A percentile compares a stretch with the other conserved stretches of the same genome.
Conservation (phyloP, 2,113 vertebrate genomes). For the Clarias gariepinus region DNA sequence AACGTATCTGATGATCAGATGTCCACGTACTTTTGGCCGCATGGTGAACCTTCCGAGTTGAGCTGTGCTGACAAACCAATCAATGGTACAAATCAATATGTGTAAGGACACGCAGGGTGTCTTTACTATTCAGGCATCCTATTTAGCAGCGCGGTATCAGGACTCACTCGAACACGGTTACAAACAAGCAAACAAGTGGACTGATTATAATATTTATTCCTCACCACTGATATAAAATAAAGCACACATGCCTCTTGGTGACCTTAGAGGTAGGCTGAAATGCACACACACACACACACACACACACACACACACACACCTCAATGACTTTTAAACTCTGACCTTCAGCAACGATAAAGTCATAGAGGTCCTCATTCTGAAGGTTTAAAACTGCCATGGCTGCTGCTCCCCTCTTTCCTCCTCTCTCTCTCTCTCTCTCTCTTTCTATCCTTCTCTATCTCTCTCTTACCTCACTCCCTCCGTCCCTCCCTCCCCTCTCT, state of each 20-base stretch:
- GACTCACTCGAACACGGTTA: too few species aligned
- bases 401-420: conserved; percentile 23
- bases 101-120: background rate
- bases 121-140: too few species aligned
- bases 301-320: conserved; percentile 11
- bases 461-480: background rate
- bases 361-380: conserved; percentile 70
- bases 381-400: conserved; percentile 68
- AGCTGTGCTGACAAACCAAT: too few species aligned
- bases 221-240: background rate
- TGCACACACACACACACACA: background rate
- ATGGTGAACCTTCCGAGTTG: too few species aligned
- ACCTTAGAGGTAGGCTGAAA: background rate
- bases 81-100: background rate
- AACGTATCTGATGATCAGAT: too few species aligned
- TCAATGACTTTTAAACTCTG: conserved; percentile 45
- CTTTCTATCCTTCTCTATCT: background rate
- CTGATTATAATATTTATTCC: background rate
- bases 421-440: background rate
- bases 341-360: conserved; percentile 67
- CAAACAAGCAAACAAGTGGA: background rate
- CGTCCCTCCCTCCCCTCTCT: conserved; percentile 12
- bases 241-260: background rate
- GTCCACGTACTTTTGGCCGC: too few species aligned
- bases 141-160: conserved; percentile 19